Base-by-base conservation (phyloP, 2,113 vertebrate species). In the Cololabis saira region DNA sequence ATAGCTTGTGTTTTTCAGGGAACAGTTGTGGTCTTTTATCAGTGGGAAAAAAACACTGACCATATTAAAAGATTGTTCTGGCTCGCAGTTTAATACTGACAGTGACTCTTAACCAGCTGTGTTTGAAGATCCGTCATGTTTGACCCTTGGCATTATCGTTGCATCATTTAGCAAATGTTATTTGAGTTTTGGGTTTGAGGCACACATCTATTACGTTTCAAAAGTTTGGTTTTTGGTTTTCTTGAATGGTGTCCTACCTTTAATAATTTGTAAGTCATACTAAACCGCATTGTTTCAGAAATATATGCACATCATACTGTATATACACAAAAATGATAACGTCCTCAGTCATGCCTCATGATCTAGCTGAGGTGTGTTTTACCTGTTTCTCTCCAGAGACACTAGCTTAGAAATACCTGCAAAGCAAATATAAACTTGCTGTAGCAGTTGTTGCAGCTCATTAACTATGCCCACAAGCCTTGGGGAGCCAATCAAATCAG, bases 1-100 rank as follows among this genome's bases (percentile, higher is more conserved):
- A 83, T 73, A 76, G 61, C 60, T 57, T 5, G 1, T 81, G 57
- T 80, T 87, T 88, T 80, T 74, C 60, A 68, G 71, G 59, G 57
- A 87, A 67, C 72, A 83, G 70, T 77, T 87, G 80, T 62, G 64
- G 13, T 76, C 40, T 77, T 76, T 78, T 81, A 83, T 84, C 77
- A 78, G 73, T 52, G 63, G 71, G 77, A 85, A 83, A 67, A 66
- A 82, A 78, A 76, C 70, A 87, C 85, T 45, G 44, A 61, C 60
- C 60, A 44, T 58, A 61, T 72, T 53, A 80, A 78, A 65, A 75
- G 22, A 82, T 83, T 76, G n/a, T 42, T 76, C 24, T 81, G 77
- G 71, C 63, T 60, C 0, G 55, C 1, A 3, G 58, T 77, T 52
- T 78, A 78, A 81, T 83, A 63, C 55, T 80, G 83, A 85, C 74